Conservation (phyloP, 2,888 invertebrate species). For the Patella ulyssiponensis region DNA sequence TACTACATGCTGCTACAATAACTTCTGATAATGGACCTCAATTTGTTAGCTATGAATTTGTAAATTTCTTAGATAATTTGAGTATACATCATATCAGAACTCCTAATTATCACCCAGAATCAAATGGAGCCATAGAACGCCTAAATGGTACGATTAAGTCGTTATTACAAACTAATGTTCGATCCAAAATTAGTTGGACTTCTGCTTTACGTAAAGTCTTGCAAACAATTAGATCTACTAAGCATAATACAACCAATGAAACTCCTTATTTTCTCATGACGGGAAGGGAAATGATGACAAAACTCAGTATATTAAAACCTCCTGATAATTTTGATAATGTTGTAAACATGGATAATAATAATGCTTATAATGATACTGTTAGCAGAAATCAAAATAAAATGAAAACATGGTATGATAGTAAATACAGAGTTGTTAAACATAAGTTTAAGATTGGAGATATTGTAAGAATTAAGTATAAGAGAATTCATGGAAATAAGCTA, state of each 20-base stretch:
- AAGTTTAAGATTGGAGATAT: background rate
- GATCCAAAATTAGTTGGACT: background rate
- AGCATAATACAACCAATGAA: background rate
- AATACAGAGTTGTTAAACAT: background rate
- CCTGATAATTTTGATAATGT: background rate
- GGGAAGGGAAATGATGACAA: background rate
- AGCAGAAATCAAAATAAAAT: background rate
- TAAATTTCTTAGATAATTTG: slow-evolving; percentile 2
- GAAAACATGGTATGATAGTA: background rate
- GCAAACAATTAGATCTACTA: background rate
- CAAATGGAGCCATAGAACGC: background rate
- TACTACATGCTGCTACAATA: background rate
- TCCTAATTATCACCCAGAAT: background rate
- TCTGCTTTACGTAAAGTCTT: background rate
- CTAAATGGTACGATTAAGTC: slow-evolving; percentile 3
- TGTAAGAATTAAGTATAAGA: background rate
- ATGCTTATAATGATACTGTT: background rate
- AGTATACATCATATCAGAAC: background rate
- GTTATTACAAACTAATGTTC: background rate
- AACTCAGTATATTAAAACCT: background rate
- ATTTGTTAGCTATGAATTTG: background rate
- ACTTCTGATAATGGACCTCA: slow-evolving; percentile 17
- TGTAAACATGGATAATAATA: background rate
- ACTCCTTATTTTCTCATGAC: slow-evolving; percentile 1
- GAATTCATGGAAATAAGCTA: background rate